A percentile compares a stretch with the other conserved stretches of the same genome.
phyloP scores from a whole-genome alignment of 2,113 vertebrate species.

The Pogona vitticeps region DNA sequence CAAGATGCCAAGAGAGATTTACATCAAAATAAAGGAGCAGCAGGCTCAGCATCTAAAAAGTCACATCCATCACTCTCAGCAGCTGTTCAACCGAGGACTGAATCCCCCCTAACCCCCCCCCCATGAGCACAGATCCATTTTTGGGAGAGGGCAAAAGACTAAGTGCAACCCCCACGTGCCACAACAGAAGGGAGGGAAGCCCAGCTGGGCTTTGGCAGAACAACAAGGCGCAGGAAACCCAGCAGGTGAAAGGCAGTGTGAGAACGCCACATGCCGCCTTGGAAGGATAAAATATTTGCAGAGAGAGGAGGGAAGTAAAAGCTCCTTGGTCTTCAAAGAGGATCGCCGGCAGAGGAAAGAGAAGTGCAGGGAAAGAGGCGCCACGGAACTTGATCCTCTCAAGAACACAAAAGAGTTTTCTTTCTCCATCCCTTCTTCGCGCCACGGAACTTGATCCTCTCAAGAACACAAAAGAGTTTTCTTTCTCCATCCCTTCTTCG shows the following conservation, averaged over 20 bases:
- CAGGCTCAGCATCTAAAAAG: slow-evolving; percentile 54
- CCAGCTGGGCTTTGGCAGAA: neutral
- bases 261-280: accelerated
- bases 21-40: slow-evolving; percentile 72
- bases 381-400: neutral
- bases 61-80: slow-evolving; percentile 58
- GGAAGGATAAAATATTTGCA: neutral
- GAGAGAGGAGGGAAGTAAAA: neutral
- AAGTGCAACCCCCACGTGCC: neutral
- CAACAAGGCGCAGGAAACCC: neutral
- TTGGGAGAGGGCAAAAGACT: neutral
- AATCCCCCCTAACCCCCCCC: neutral
- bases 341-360: neutral
- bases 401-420: neutral
- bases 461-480: no score
- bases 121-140: neutral
- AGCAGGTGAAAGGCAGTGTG: neutral
- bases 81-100: slow-evolving; percentile 73
- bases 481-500: neutral
- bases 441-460: neutral
- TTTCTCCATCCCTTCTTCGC: neutral
- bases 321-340: neutral
- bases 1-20: slow-evolving; percentile 69
- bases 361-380: neutral
- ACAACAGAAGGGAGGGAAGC: accelerated